Base-by-base conservation (phyloP, 1,140 invertebrate species). In the Lepidurus packardi region DNA sequence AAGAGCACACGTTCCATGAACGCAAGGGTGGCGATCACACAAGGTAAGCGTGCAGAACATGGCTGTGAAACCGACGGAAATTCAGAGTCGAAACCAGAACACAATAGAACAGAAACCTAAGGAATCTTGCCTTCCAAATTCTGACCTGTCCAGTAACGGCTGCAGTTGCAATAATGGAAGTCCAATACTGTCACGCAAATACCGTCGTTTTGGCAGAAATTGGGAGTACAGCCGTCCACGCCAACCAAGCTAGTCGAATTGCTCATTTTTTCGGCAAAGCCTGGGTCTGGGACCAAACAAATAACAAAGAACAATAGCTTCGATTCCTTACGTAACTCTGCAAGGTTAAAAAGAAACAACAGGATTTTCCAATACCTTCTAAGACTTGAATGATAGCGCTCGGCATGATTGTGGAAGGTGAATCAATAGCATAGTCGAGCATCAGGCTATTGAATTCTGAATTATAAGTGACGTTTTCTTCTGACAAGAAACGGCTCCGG, bases 21-120 rank as follows among this genome's bases (percentile, higher is more conserved):
- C 83, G 83, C 92, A 93, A 0, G 91, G 90, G 10, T 90, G 88
- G 24, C 90, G 81, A 81, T 92, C 91, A 84, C 92, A 93, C 47
- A 90, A 86, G 4, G 89, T 91, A 47, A 92, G 83, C 43, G 89
- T 87, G 83, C 91, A 92, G 83, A 92, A 91, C 79, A 90, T 85
- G 25, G 90, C 90, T 90, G 83, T 43, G 41, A 43, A 45, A 65
- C 25, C n/a, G 73, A 24, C 9, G 75, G 43, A 73, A 43, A 77
- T 74, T 44, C 11, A 34, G 24, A n/a, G 21, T 43, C 45, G n/a
- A 75, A 24, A 13, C 34, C 6, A 34, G 2, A 16, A 79, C 41
- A 13, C 47, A 41, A 44, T 8, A 10, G 73, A 16, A 47, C 73
- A 24, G 13, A 65, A 6, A 34, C 34, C 34, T 34, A 34, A 34